Conservation (phyloP, 1,140 invertebrate genomes). For the Drosophila leontia region DNA sequence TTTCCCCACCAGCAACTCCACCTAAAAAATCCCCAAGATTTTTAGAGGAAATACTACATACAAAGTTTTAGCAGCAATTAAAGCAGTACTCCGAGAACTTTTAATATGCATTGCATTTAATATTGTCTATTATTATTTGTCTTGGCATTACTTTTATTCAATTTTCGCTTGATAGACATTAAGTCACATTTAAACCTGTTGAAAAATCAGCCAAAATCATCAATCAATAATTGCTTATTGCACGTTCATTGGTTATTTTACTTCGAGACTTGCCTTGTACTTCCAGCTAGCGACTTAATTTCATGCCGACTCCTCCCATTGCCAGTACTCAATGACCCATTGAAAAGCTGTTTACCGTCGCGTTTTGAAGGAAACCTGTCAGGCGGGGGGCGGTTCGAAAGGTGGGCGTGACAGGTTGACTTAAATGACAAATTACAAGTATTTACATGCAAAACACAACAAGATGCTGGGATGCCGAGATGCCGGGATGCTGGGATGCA, state of each 20-base stretch:
- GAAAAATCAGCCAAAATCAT: neutral
- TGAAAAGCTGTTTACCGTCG: conserved; percentile 25
- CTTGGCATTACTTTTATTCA: neutral
- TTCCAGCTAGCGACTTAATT: conserved; percentile 6
- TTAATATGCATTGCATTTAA: no score
- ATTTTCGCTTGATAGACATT: neutral
- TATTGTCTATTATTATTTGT: neutral
- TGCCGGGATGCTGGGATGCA: conserved; percentile 18
- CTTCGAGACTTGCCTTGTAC: neutral
- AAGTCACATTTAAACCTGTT: neutral
- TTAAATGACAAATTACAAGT: conserved; percentile 72
- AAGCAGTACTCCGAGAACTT: neutral
- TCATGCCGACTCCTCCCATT: neutral
- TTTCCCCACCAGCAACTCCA: neutral
- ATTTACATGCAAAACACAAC: conserved; percentile 69
- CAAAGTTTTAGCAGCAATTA: conserved; percentile 1
- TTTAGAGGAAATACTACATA: neutral
- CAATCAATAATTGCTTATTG: conserved; percentile 26
- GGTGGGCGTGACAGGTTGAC: conserved; percentile 30
- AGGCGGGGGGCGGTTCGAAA: neutral
- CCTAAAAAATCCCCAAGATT: neutral
- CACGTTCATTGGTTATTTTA: neutral
- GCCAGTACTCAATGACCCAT: conserved; percentile 46
- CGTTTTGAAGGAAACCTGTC: conserved; percentile 33
- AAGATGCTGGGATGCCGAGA: conserved; percentile 47